A percentile compares a stretch with the other conserved stretches of the same genome.
Conservation (phyloP, 2,113 vertebrate species). For the Festucalex cinctus region DNA sequence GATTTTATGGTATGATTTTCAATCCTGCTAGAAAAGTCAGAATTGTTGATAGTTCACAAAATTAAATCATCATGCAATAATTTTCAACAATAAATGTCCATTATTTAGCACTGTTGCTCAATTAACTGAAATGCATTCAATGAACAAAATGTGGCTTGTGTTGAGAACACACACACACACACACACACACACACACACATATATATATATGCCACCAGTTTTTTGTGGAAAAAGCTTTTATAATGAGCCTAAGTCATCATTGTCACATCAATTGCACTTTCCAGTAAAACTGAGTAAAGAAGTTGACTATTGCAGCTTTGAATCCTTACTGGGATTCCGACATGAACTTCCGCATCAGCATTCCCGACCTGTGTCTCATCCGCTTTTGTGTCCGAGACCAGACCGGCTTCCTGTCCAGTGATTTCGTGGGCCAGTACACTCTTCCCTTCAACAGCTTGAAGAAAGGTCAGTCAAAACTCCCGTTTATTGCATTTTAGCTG, state of each 20-base stretch:
- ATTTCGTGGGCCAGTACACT: constrained; percentile 85
- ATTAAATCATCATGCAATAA: not conserved
- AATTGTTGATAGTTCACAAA: not conserved
- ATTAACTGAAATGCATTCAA: too few species aligned
- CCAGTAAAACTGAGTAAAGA: not conserved
- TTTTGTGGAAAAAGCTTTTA: too few species aligned
- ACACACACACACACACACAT: too few species aligned
- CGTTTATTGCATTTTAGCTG: not conserved
- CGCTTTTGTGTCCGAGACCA: constrained; percentile 80
- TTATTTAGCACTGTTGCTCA: too few species aligned
- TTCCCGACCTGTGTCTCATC: constrained; percentile 81
- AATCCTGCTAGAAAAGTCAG: not conserved
- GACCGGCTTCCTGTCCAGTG: constrained; percentile 65
- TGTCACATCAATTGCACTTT: not conserved
- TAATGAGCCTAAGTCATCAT: not conserved
- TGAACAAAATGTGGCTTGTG: too few species aligned
- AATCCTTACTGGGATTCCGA: constrained; percentile 78
- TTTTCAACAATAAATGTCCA: too few species aligned
- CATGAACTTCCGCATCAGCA: constrained; percentile 76
- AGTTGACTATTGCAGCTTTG: constrained; percentile 67
- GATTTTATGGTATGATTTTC: not conserved
- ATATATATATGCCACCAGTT: too few species aligned
- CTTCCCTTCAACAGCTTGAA: constrained; percentile 79
- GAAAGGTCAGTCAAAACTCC: constrained; percentile 72
- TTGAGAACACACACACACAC: too few species aligned